Base-by-base conservation (phyloP, 2,888 invertebrate genomes). In the Volucella inanis region DNA sequence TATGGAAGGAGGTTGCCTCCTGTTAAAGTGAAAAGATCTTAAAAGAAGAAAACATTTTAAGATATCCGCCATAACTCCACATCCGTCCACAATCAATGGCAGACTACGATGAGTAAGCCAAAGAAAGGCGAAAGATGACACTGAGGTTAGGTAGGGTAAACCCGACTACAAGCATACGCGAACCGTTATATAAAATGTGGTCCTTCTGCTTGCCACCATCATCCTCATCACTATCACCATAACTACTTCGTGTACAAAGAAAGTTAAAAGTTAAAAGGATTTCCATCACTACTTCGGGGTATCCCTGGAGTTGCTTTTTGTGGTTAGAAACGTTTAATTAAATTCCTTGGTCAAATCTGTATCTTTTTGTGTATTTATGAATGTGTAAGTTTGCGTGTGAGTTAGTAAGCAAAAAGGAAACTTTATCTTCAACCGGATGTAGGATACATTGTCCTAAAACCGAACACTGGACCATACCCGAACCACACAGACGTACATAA, bases 241-340 rank as follows among this genome's bases (percentile, higher is more conserved):
- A 3, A 22, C 22, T 22, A 22, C 22, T 3, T 22, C 22, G 11
- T 39, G 45, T 39, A 70, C 81, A 76, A 71, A 47, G 52, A 14
- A 57, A 76, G 65, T 81, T 70, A 64, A 75, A 76, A 81, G 64
- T 64, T 68, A 62, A 81, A 81, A 15, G 71, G 76, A 71, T 76
- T 80, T 75, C 70, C 55, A 70, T 75, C 68, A 74, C 72, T 72
- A 57, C 43, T 38, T 22, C 3, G 22, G 68, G 57, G 31, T 62
- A 43, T 39, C 50, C 55, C 55, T 68, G 22, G n/a, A 41, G 39
- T 22, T 41, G 64, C 45, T 59, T 38, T 43, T 71, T 65, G 14
- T 64, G 57, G 62, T 64, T 68, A 57, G n/a, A 71, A 59, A 57
- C 76, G 70, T 81, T 81, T 81, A 83, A 83, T 83, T 83, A 82